Percentiles rank a stretch among this genome's conserved stretches.
These are phyloP conservation scores for Petrocephalus sullivani DNA, from an alignment of 2,797 vertebrate genomes.

Conservation along the genomic window DNA sequence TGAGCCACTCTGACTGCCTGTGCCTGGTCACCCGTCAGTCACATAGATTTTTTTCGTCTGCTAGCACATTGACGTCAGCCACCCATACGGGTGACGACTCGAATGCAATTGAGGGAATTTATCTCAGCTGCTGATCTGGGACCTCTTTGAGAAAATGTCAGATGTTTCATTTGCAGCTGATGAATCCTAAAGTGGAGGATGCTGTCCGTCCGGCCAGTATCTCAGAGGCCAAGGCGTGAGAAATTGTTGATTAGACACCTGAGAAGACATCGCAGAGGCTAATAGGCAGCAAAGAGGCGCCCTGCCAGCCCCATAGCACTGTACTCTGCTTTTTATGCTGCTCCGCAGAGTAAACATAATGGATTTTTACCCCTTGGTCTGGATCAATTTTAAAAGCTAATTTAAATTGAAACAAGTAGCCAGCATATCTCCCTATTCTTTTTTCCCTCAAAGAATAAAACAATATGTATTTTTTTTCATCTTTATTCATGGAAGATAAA, in stretches of 20 bases:
- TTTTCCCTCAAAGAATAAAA: background rate
- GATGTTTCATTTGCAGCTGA: background rate
- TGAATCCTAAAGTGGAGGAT: slow-evolving; percentile 6
- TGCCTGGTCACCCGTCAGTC: background rate
- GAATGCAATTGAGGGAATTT: slow-evolving; percentile 3
- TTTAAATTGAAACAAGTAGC: slow-evolving; percentile 50
- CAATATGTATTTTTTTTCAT: background rate
- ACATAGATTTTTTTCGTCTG: background rate
- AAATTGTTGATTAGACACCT: slow-evolving; percentile 18
- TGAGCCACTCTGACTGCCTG: background rate
- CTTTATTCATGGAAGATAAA: slow-evolving; percentile 4
- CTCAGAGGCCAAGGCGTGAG: background rate
- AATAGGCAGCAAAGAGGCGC: background rate
- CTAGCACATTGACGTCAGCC: background rate
- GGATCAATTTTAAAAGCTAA: slow-evolving; percentile 54
- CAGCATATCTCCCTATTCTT: slow-evolving; percentile 21
- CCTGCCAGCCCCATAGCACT: slow-evolving; percentile 2
- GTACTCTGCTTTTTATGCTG: slow-evolving; percentile 12
- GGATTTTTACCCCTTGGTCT: slow-evolving; percentile 54
- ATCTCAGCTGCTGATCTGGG: background rate
- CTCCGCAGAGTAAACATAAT: slow-evolving; percentile 40
- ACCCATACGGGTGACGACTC: background rate
- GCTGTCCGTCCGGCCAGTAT: background rate
- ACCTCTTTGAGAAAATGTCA: background rate
- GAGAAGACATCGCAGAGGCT: slow-evolving; percentile 14